Evolutionary conservation across 2,113 vertebrate genomes (phyloP).

Genomic region (Centrocercus urophasianus): DNA sequence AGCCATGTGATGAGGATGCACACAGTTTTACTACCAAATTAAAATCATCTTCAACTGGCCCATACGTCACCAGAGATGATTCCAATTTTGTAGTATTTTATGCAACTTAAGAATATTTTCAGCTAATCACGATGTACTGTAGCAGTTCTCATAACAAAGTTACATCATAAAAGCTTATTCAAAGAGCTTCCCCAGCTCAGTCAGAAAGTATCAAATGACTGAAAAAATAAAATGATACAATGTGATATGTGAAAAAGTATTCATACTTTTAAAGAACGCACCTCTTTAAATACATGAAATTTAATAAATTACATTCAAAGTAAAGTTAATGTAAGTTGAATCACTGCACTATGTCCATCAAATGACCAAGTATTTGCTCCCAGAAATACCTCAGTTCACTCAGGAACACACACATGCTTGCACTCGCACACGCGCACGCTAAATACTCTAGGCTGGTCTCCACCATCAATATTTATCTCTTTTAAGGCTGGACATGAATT

Average conservation of each 20-base stretch:
- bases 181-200: slow-evolving; percentile 79
- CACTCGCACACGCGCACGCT: slow-evolving; percentile 72
- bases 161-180: slow-evolving; percentile 77
- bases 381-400: slow-evolving; percentile 79
- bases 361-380: slow-evolving; percentile 81
- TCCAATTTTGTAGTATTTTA: slow-evolving; percentile 38
- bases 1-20: slow-evolving; percentile 50
- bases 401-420: slow-evolving; percentile 78
- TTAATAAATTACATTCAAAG: slow-evolving; percentile 86
- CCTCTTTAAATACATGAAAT: slow-evolving; percentile 84
- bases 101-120: slow-evolving; percentile 10
- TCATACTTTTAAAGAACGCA: slow-evolving; percentile 78
- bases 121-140: slow-evolving; percentile 62
- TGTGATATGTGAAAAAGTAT: slow-evolving; percentile 79
- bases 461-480: slow-evolving; percentile 73
- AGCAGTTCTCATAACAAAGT: slow-evolving; percentile 74
- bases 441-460: slow-evolving; percentile 76
- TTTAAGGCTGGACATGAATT: slow-evolving; percentile 81
- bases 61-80: neutral
- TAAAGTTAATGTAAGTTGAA: slow-evolving; percentile 77
- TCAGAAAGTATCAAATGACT: slow-evolving; percentile 79
- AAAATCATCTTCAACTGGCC: slow-evolving; percentile 33
- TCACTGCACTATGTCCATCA: slow-evolving; percentile 79
- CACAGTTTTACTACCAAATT: slow-evolving; percentile 53
- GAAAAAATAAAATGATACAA: slow-evolving; percentile 80